Evolutionary conservation across 2,888 invertebrate species (phyloP), one percentile per base, ranked within the genome.

Genomic region (Drosophila emarginata): DNA sequence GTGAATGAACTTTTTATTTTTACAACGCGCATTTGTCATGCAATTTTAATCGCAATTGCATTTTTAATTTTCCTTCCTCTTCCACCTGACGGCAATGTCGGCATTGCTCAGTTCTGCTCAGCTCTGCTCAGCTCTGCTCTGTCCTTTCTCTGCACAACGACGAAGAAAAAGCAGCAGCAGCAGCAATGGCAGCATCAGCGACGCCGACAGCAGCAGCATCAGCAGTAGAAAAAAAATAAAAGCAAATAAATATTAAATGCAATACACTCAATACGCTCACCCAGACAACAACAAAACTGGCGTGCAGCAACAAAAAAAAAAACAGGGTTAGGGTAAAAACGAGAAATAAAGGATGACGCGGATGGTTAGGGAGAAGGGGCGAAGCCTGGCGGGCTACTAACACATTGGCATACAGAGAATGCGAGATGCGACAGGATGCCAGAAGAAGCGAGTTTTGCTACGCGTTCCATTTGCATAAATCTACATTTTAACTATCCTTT

Each of bases 241-340:
- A 75, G 84, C 80, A 77, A 83, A 85, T 85, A 85, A 85, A 88
- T 85, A 86, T 86, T 88, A 86, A 85, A 85, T 85, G 87, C 88
- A 85, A 85, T 86, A 74, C 88, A 80, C 84, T 88, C 86, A 87
- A 84, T 84, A 74, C 65, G 18, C 45, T 57, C 67, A 71, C 74
- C 18, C 61, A 61, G 61, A 59, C 61, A 69, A 72, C 73, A 54
- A 54, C 23, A 32, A 53, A 59, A 59, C 40, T 54, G 74, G 74
- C 65, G 73, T 71, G 65, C 45, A 83, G 65, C 70, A 72, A 72
- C 64, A 78, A 83, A 69, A 74, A 64, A 63, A 63, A 61, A 75
- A 51, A 58, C 58, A 26, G 23, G 54, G 7, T 14, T 21, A 53
- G 45, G 21, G 53, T 7, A 39, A 36, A 32, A 32, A 32, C 14